These are phyloP conservation scores for Syngnathus acus DNA, from an alignment of 2,797 vertebrate genomes.

Conservation along the genomic window DNA sequence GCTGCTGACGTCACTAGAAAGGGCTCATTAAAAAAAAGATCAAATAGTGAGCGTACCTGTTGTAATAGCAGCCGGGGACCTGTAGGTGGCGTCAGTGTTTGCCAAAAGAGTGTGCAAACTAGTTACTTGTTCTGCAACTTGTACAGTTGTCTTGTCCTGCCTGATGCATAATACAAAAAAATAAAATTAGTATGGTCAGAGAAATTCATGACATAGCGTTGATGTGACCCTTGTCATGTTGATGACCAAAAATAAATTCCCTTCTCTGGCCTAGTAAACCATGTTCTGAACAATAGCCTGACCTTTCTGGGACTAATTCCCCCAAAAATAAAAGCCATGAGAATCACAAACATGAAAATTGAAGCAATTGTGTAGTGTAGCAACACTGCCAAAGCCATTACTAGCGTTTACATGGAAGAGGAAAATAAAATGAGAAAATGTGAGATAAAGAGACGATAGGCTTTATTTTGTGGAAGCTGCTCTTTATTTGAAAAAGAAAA, in stretches of 20 bases:
- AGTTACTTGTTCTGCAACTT: not conserved
- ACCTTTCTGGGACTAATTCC: not conserved
- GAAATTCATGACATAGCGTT: no score
- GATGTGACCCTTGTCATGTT: no score
- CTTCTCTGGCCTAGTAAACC: no score
- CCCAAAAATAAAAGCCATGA: not conserved
- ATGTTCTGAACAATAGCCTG: not conserved
- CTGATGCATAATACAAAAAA: not conserved
- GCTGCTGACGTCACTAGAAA: slow-evolving; percentile 2
- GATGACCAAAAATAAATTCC: no score
- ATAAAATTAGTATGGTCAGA: no score
- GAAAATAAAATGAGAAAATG: not conserved
- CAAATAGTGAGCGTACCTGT: not conserved
- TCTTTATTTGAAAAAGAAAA: slow-evolving; percentile 98
- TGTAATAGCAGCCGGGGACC: slow-evolving; percentile 18
- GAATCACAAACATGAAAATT: not conserved
- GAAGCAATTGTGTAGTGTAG: no score
- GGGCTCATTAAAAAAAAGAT: not conserved
- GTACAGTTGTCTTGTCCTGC: not conserved
- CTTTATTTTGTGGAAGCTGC: slow-evolving; percentile 92
- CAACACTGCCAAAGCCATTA: no score
- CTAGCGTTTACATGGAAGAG: not conserved
- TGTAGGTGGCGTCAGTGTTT: slow-evolving; percentile 48
- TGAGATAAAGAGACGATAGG: not conserved
- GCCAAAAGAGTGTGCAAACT: slow-evolving; percentile 35